These are phyloP conservation scores for Bombus superbus DNA, from an alignment of 1,140 invertebrate species.

Conservation along the genomic window DNA sequence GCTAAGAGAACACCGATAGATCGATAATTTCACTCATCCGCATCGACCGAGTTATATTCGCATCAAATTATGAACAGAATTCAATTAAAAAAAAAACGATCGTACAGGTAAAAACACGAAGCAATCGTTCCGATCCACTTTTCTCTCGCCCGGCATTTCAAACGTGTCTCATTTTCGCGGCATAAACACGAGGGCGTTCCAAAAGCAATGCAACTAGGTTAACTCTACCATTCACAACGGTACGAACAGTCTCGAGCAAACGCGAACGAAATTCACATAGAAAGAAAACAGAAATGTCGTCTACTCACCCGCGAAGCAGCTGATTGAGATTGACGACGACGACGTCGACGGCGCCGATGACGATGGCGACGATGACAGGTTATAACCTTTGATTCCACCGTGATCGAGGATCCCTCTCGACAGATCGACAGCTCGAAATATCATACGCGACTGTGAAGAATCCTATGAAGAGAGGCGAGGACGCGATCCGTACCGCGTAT, in stretches of 20 bases:
- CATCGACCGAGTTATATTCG: background rate
- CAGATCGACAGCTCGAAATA: constrained; percentile 39
- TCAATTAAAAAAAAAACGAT: background rate
- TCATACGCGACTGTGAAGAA: constrained; percentile 28
- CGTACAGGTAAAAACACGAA: background rate
- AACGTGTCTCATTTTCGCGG: constrained; percentile 49
- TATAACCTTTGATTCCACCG: constrained; percentile 56
- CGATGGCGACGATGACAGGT: constrained; percentile 31
- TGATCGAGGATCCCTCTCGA: constrained; percentile 34
- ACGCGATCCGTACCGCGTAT: background rate
- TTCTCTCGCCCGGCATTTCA: constrained; percentile 12
- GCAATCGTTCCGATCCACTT: background rate
- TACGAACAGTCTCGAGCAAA: background rate
- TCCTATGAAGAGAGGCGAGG: background rate
- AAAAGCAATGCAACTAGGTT: constrained; percentile 46
- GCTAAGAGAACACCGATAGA: constrained; percentile 25
- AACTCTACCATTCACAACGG: background rate
- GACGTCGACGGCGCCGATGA: constrained; percentile 40
- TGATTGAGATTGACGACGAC: constrained; percentile 41
- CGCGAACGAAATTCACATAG: too few species aligned
- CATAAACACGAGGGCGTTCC: constrained; percentile 54
- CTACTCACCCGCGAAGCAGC: constrained; percentile 52
- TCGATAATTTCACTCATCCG: constrained; percentile 27
- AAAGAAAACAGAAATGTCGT: background rate
- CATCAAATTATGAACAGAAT: background rate